Conservation (phyloP, 2,888 invertebrate species). For the Polyommatus iphigenia region DNA sequence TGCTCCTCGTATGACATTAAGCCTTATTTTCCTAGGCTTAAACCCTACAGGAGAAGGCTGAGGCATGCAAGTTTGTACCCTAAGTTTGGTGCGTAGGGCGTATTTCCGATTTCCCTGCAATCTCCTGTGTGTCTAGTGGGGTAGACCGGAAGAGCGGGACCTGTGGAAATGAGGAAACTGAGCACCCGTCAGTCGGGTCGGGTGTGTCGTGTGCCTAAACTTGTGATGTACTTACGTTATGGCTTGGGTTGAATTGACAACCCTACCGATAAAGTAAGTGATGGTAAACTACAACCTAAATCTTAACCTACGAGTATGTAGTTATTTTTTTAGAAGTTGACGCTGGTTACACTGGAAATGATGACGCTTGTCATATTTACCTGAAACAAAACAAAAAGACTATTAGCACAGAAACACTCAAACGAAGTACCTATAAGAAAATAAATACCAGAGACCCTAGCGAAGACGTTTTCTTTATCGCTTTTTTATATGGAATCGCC, state of each 20-base stretch:
- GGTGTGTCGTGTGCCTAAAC: not conserved
- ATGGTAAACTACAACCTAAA: too few relatives aligned
- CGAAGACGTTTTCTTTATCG: too few relatives aligned
- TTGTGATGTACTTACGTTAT: not conserved
- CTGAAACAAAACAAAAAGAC: slow-evolving; percentile 1
- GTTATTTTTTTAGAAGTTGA: too few relatives aligned
- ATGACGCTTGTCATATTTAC: not conserved
- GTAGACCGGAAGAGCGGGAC: slow-evolving; percentile 21
- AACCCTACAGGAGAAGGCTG: not conserved
- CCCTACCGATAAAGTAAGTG: too few relatives aligned
- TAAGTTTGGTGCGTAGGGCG: not conserved
- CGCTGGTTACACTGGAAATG: too few relatives aligned
- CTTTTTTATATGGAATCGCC: too few relatives aligned
- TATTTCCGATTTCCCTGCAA: not conserved
- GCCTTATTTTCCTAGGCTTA: slow-evolving; percentile 1
- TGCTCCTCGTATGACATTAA: slow-evolving; percentile 7
- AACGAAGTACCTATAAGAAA: not conserved
- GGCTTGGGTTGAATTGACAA: too few relatives aligned
- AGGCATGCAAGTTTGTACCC: not conserved
- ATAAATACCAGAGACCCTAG: too few relatives aligned
- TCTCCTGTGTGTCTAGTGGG: not conserved
- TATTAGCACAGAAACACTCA: not conserved
- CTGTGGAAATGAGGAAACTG: not conserved
- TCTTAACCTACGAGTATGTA: too few relatives aligned
- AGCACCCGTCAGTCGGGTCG: not conserved